Evolutionary conservation across 2,797 vertebrate species (phyloP).

Genomic region (Spheniscus humboldti): DNA sequence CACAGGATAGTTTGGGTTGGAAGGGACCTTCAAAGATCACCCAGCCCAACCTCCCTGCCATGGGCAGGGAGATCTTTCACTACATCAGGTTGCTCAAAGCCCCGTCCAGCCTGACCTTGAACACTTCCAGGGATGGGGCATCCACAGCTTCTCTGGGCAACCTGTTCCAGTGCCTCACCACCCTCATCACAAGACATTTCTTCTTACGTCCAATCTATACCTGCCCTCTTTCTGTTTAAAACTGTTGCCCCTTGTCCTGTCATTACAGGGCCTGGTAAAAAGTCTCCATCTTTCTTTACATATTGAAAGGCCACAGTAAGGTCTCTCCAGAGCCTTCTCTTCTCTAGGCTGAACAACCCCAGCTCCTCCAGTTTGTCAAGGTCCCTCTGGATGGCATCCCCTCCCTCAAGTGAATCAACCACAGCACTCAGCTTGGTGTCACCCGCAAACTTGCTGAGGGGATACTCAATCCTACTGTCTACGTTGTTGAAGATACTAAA

Average conservation of each 20-base stretch:
- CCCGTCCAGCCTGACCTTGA: accelerated
- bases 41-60: too few species aligned
- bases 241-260: neutral
- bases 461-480: neutral
- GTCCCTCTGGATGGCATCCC: neutral
- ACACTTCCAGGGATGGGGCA: too few species aligned
- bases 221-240: neutral
- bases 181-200: too few species aligned
- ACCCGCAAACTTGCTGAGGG: neutral
- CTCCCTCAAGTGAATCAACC: neutral
- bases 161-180: accelerated
- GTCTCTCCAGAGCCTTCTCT: too few species aligned
- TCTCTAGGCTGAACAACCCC: neutral
- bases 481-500: neutral
- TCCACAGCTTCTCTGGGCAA: neutral
- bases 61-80: neutral
- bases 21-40: neutral
- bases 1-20: neutral
- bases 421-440: neutral
- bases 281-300: neutral
- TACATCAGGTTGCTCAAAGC: neutral
- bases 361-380: neutral
- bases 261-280: neutral
- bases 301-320: neutral
- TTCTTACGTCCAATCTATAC: neutral